Conservation (phyloP, 2,797 vertebrate species). For the Cercopithecus hamlyni region DNA sequence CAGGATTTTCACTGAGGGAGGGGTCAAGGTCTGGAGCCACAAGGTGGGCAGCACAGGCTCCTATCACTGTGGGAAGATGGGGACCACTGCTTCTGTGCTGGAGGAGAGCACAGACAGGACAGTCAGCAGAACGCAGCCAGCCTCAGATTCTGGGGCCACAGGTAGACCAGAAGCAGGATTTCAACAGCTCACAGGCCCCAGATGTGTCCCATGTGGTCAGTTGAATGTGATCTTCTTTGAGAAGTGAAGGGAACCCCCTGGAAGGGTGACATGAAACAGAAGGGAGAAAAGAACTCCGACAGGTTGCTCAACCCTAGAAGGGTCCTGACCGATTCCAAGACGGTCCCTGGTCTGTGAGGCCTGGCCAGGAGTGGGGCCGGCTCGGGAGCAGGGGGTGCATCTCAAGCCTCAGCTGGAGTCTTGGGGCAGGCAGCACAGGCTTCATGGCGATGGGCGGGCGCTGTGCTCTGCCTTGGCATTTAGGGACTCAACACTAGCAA, state of each 20-base stretch:
- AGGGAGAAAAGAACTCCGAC: neutral
- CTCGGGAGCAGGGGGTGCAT: fast-evolving
- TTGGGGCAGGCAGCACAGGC: neutral
- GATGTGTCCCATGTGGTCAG: neutral
- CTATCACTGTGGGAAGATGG: no score
- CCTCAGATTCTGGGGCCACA: neutral
- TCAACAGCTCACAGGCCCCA: neutral
- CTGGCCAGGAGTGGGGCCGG: neutral
- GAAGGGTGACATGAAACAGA: neutral
- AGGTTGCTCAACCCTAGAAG: neutral
- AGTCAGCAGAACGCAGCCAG: neutral
- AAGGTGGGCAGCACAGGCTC: neutral
- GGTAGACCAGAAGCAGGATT: neutral
- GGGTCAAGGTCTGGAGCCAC: neutral
- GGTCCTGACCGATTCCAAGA: neutral
- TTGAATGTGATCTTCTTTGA: neutral
- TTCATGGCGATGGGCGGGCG: fast-evolving
- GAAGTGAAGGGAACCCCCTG: neutral
- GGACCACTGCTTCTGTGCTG: neutral
- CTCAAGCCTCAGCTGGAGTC: neutral
- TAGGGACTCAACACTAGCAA: neutral
- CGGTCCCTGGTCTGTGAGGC: neutral
- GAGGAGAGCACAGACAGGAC: neutral
- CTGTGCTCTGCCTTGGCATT: neutral
- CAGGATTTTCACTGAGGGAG: neutral